Percentiles rank a stretch among this genome's conserved stretches.
Conservation (phyloP, 2,888 invertebrate genomes). For the Cantharis lateralis region DNA sequence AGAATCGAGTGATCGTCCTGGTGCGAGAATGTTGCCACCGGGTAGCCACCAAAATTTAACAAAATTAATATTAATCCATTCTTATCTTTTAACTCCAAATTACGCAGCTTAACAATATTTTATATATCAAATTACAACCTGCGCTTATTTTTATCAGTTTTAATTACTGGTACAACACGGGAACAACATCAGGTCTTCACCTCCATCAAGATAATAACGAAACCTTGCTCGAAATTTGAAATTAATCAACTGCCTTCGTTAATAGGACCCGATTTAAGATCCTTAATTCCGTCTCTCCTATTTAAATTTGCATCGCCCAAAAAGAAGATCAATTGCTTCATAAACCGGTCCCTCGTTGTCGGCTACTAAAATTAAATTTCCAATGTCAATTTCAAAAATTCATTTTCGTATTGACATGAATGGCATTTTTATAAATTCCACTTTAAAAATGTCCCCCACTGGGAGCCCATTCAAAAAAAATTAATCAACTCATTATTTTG, state of each 20-base stretch:
- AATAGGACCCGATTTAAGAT: background rate
- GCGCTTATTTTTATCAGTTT: constrained; percentile 6
- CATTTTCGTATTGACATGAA: background rate
- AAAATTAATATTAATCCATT: constrained; percentile 39
- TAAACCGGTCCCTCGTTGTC: background rate
- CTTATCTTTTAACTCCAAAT: constrained; percentile 38
- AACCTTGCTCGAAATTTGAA: background rate
- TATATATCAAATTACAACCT: constrained; percentile 22
- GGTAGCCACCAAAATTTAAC: constrained; percentile 41
- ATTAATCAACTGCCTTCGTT: background rate
- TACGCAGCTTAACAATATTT: constrained; percentile 35
- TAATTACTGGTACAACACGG: constrained; percentile 8
- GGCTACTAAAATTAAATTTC: background rate
- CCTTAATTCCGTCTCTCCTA: background rate
- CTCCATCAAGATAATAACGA: background rate
- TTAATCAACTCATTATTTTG: background rate
- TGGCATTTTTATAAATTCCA: background rate
- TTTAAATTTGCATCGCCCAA: background rate
- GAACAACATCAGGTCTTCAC: background rate
- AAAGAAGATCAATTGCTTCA: background rate
- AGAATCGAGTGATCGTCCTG: constrained; percentile 43
- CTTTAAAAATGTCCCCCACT: background rate
- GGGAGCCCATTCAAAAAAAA: background rate
- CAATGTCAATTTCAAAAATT: background rate
- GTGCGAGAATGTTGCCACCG: constrained; percentile 44